Conservation (phyloP, 2,797 vertebrate species). For the Xiphorhynchus erythropygius region DNA sequence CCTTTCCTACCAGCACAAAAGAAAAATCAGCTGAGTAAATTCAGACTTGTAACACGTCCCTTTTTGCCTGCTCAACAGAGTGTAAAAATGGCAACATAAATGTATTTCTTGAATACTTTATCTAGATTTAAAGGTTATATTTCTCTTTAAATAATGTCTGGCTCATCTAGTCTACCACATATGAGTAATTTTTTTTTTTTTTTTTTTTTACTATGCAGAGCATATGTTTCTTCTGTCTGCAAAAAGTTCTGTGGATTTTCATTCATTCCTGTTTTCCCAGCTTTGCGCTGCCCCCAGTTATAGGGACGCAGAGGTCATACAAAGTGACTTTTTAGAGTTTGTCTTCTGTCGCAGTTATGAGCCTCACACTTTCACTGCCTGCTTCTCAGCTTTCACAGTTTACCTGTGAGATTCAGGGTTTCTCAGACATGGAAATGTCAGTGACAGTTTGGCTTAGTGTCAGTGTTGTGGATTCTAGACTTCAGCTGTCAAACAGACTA, state of each 20-base stretch:
- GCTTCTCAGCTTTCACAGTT: slow-evolving; percentile 54
- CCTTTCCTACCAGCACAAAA: background rate
- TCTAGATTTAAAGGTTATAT: slow-evolving; percentile 21
- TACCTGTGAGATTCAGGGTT: slow-evolving; percentile 66
- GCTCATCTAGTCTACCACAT: slow-evolving; percentile 16
- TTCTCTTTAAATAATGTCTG: slow-evolving; percentile 57
- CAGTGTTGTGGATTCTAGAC: slow-evolving; percentile 15
- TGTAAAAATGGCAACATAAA: slow-evolving; percentile 28
- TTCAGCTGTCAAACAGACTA: slow-evolving; percentile 45
- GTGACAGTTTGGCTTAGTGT: slow-evolving; percentile 68
- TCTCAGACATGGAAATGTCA: slow-evolving; percentile 65
- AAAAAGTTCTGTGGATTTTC: background rate
- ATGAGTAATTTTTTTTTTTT: background rate
- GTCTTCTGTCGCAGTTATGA: background rate
- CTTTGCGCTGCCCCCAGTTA: background rate
- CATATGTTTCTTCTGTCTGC: slow-evolving; percentile 29
- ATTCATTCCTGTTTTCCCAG: background rate
- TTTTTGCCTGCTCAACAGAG: background rate
- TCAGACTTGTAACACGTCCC: background rate
- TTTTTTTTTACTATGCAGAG: background rate
- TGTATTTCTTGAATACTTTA: slow-evolving; percentile 1
- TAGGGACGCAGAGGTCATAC: slow-evolving; percentile 13
- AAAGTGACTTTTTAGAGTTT: slow-evolving; percentile 50
- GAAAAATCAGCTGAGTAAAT: background rate
- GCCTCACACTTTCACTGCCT: slow-evolving; percentile 25